Evolutionary conservation across 2,888 invertebrate species (phyloP).

Genomic region (Aplocera efformata): DNA sequence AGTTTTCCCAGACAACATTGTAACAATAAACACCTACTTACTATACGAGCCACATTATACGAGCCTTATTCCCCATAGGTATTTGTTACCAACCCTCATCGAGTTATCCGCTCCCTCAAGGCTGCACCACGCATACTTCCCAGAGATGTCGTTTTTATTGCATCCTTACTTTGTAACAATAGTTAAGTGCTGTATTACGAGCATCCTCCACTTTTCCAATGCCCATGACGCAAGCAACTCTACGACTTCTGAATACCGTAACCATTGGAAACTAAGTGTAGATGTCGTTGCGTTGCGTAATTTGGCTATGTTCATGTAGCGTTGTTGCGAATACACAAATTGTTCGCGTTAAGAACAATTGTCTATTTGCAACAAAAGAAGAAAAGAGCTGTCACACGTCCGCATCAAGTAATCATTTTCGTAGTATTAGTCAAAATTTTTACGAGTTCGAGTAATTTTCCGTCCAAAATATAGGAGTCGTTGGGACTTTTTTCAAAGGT

Average conservation of each 20-base stretch:
- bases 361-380: background rate
- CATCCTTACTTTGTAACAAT: too few relatives aligned
- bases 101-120: background rate
- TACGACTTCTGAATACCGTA: conserved; percentile 18
- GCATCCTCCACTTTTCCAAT: conserved; percentile 19
- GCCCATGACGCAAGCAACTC: conserved; percentile 17
- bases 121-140: background rate
- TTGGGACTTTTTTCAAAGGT: conserved; percentile 39
- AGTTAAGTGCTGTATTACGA: too few relatives aligned
- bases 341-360: too few relatives aligned
- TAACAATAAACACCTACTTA: background rate
- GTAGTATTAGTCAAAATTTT: conserved; percentile 26
- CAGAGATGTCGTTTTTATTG: too few relatives aligned
- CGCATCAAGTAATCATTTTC: conserved; percentile 2
- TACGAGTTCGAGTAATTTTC: conserved; percentile 30
- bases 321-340: background rate
- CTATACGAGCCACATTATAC: too few relatives aligned
- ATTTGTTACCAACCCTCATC: too few relatives aligned
- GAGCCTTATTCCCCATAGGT: too few relatives aligned
- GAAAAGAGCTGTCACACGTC: background rate
- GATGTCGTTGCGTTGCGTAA: conserved; percentile 9
- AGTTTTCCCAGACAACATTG: conserved; percentile 15
- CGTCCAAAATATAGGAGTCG: conserved; percentile 37
- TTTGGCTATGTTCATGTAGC: conserved; percentile 4
- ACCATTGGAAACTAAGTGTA: conserved; percentile 11